Percentiles rank a stretch among this genome's conserved stretches.
These are phyloP conservation scores for Heterotilapia buettikoferi DNA, from an alignment of 2,113 vertebrate species.

Conservation along the genomic window DNA sequence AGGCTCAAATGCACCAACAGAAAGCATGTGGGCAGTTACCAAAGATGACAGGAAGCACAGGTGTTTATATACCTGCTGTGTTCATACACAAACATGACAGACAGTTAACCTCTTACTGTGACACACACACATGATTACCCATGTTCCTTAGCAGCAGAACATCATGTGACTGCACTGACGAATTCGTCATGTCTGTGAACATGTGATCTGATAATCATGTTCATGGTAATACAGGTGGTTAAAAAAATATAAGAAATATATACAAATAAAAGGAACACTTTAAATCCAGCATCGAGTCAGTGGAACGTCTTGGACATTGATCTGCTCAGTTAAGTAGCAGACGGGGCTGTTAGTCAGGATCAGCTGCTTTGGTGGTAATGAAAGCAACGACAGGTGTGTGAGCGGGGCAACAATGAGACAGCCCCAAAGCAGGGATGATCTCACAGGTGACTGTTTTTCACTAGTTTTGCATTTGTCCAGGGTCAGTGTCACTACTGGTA, in stretches of 20 bases:
- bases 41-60: neutral
- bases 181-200: neutral
- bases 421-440: neutral
- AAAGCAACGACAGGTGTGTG: accelerated
- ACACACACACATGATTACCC: neutral
- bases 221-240: accelerated
- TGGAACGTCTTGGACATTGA: neutral
- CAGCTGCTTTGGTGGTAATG: neutral
- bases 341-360: neutral
- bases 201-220: neutral
- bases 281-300: neutral
- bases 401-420: accelerated
- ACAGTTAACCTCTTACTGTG: neutral
- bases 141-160: neutral
- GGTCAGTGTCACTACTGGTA: neutral
- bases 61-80: neutral
- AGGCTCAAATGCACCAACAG: neutral
- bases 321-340: neutral
- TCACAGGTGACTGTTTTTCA: neutral
- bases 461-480: neutral
- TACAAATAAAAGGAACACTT: neutral
- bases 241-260: neutral
- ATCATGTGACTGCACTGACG: neutral
- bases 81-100: neutral
- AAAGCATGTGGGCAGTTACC: neutral